phyloP scores from a whole-genome alignment of 2,888 invertebrate species.

The Callosobruchus maculatus region DNA sequence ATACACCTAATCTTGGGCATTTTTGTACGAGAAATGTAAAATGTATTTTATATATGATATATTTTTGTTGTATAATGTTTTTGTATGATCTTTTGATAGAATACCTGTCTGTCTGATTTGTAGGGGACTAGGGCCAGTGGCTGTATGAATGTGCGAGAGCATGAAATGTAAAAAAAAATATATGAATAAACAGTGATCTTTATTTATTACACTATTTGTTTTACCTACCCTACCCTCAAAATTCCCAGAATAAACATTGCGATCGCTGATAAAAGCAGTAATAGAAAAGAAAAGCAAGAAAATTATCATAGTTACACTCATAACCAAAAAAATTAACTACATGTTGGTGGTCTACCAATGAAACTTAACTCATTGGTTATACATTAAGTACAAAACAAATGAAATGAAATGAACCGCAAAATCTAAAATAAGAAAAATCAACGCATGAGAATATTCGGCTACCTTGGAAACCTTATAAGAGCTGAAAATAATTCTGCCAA shows the following conservation, averaged over 20 bases:
- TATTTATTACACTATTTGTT: background rate
- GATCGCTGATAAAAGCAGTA: too few species aligned
- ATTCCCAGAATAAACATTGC: background rate
- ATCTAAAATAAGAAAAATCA: too few species aligned
- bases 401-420: too few species aligned
- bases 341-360: too few species aligned
- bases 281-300: too few species aligned
- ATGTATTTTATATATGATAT: slow-evolving; percentile 34
- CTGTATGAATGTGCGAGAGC: slow-evolving; percentile 22
- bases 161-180: slow-evolving; percentile 19
- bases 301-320: too few species aligned
- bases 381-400: too few species aligned
- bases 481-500: too few species aligned
- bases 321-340: too few species aligned
- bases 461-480: too few species aligned
- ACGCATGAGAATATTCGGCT: too few species aligned
- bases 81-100: slow-evolving; percentile 26
- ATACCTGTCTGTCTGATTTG: slow-evolving; percentile 32
- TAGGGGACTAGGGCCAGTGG: slow-evolving; percentile 47
- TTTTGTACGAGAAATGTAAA: slow-evolving; percentile 35
- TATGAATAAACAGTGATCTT: slow-evolving; percentile 15
- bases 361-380: too few species aligned
- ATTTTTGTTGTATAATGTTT: slow-evolving; percentile 36
- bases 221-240: background rate
- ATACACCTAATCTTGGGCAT: slow-evolving; percentile 37